phyloP scores from a whole-genome alignment of 2,797 vertebrate species.

The Muscicapa striata region DNA sequence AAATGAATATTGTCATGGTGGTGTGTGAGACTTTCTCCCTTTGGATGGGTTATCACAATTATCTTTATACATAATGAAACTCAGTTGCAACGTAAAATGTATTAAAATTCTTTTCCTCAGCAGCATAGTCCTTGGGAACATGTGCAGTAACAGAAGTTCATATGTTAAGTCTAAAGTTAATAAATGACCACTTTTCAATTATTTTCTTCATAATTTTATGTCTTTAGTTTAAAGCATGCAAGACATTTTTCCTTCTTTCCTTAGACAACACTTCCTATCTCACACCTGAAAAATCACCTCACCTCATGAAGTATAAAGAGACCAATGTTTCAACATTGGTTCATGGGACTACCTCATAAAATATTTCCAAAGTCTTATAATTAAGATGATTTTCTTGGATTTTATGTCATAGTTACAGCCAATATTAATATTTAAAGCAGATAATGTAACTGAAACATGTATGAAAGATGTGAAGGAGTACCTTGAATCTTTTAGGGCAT shows the following conservation, averaged over 20 bases:
- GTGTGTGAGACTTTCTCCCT: fast-evolving
- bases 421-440: not conserved
- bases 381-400: not conserved
- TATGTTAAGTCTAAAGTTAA: not conserved
- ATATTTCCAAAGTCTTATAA: not conserved
- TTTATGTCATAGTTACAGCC: not conserved
- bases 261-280: not conserved
- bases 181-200: not conserved
- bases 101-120: not conserved
- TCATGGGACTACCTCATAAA: conserved; percentile 2
- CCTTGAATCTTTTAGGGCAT: not conserved
- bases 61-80: not conserved
- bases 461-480: not conserved
- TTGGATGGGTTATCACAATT: not conserved
- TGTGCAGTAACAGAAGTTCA: not conserved
- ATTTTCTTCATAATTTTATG: not conserved
- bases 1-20: not conserved
- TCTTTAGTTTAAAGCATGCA: not conserved
- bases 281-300: not conserved
- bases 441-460: not conserved
- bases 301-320: not conserved
- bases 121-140: fast-evolving
- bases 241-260: not conserved
- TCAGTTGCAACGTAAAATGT: not conserved
- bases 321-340: not conserved